phyloP scores from a whole-genome alignment of 2,888 invertebrate genomes.

The Amphiduros pacificus region DNA sequence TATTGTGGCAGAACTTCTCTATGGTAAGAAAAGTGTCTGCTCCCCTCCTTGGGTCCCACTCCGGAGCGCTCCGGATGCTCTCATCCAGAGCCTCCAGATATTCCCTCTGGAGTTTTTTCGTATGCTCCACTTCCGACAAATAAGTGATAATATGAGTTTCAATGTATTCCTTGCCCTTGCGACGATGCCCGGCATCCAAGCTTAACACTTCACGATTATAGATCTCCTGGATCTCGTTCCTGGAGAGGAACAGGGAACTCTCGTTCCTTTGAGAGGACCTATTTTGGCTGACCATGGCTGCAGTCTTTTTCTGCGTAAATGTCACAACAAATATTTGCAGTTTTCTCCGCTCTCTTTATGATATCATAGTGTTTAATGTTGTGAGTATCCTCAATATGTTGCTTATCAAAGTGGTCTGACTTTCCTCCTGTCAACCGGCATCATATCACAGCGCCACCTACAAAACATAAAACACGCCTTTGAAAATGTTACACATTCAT shows the following conservation, averaged over 20 bases:
- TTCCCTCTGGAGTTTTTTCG: slow-evolving; percentile 7
- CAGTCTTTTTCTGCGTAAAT: too few relatives aligned
- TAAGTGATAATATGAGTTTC: slow-evolving; percentile 5
- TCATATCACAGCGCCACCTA: too few relatives aligned
- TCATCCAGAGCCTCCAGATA: slow-evolving; percentile 6
- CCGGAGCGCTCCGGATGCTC: slow-evolving; percentile 1
- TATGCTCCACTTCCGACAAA: slow-evolving; percentile 11
- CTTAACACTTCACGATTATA: slow-evolving; percentile 9
- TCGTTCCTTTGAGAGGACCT: too few relatives aligned
- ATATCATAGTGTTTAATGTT: too few relatives aligned
- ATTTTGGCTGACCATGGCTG: too few relatives aligned
- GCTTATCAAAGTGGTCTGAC: too few relatives aligned
- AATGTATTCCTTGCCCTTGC: slow-evolving; percentile 7
- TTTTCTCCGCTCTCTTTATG: too few relatives aligned
- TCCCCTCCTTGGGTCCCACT: slow-evolving; percentile 10
- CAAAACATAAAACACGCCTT: too few relatives aligned
- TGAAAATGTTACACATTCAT: too few relatives aligned
- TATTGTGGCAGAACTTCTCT: slow-evolving; percentile 15
- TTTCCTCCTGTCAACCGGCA: too few relatives aligned
- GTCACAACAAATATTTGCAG: too few relatives aligned
- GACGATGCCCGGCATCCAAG: background rate
- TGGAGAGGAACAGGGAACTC: background rate
- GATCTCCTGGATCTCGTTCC: slow-evolving; percentile 8
- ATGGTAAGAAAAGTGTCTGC: slow-evolving; percentile 13
- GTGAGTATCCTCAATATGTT: too few relatives aligned